Percentiles rank a stretch among this genome's conserved stretches.
These are phyloP conservation scores for Notolepis coatsorum DNA, from an alignment of 2,797 vertebrate species.

Conservation along the genomic window DNA sequence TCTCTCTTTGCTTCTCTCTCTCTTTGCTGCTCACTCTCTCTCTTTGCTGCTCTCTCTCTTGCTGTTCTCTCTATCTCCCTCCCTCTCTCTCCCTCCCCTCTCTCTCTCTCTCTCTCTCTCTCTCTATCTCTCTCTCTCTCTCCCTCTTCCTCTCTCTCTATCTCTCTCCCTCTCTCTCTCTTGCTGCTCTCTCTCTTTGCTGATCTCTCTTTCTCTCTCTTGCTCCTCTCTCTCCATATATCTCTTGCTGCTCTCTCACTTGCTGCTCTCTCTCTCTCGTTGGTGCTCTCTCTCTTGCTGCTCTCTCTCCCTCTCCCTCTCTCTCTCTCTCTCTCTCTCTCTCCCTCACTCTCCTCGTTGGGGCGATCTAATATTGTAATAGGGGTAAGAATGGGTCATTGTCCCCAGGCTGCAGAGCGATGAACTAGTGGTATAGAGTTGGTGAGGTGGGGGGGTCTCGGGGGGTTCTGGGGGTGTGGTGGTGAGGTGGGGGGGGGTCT, in stretches of 20 bases:
- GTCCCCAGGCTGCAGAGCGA: conserved; percentile 62
- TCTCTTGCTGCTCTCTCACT: neutral
- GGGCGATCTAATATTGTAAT: conserved; percentile 57
- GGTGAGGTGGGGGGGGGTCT: conserved; percentile 8
- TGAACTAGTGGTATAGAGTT: conserved; percentile 62
- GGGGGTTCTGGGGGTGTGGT: conserved; percentile 12
- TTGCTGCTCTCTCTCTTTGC: conserved; percentile 21
- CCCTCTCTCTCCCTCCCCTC: conserved; percentile 38
- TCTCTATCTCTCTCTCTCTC: neutral
- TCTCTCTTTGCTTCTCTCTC: conserved; percentile 11
- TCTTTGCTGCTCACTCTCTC: neutral
- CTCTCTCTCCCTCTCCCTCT: neutral
- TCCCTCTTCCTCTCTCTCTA: neutral
- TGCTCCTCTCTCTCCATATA: too few relatives aligned
- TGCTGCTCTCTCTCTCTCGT: neutral
- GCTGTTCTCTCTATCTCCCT: conserved; percentile 5
- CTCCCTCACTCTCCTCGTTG: neutral
- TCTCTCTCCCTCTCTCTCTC: conserved; percentile 31
- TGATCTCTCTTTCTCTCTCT: neutral
- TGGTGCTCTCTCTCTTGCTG: conserved; percentile 1
- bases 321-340: neutral
- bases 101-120: neutral
- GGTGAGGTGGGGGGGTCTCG: conserved; percentile 43
- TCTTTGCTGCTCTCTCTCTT: neutral
- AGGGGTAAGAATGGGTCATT: conserved; percentile 74